phyloP scores from a whole-genome alignment of 2,888 invertebrate species.

The Rhimphoctona megacephalus region DNA sequence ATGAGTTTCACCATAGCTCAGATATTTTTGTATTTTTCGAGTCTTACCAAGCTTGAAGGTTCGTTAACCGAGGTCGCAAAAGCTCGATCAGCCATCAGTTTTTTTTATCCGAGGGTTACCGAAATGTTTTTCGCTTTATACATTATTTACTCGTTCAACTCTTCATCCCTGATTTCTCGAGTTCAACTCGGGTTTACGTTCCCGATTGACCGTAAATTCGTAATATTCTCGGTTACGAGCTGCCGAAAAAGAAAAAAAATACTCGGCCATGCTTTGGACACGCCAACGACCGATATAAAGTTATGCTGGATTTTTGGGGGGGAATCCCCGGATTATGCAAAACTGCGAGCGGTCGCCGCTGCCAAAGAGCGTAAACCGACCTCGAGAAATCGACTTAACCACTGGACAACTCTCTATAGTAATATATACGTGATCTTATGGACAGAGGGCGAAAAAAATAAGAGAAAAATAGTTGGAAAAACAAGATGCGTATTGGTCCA shows the following conservation, averaged over 20 bases:
- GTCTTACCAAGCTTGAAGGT: not conserved
- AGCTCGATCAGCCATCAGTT: not conserved
- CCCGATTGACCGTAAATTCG: constrained; percentile 5
- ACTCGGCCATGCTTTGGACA: not conserved
- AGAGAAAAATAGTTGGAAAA: not conserved
- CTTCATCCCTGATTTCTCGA: not conserved
- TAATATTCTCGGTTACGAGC: constrained; percentile 6
- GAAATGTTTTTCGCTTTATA: not conserved
- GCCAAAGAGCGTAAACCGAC: constrained; percentile 1
- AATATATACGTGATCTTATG: constrained; percentile 13
- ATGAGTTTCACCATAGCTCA: not conserved
- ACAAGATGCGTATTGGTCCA: constrained; percentile 3
- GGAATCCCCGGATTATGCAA: constrained; percentile 12
- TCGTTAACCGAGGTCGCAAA: not conserved
- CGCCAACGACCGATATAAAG: constrained; percentile 11
- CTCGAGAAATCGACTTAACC: not conserved
- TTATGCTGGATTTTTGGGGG: constrained; percentile 3
- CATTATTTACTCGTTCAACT: not conserved
- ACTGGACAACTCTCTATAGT: constrained; percentile 4
- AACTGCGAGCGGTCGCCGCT: not conserved
- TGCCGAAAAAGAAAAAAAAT: not conserved
- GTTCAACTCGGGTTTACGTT: not conserved
- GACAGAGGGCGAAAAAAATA: constrained; percentile 1
- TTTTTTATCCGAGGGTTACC: not conserved
- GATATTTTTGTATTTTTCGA: not conserved